A percentile compares a stretch with the other conserved stretches of the same genome.
phyloP scores from a whole-genome alignment of 2,888 invertebrate genomes.

The Troilus luridus region DNA sequence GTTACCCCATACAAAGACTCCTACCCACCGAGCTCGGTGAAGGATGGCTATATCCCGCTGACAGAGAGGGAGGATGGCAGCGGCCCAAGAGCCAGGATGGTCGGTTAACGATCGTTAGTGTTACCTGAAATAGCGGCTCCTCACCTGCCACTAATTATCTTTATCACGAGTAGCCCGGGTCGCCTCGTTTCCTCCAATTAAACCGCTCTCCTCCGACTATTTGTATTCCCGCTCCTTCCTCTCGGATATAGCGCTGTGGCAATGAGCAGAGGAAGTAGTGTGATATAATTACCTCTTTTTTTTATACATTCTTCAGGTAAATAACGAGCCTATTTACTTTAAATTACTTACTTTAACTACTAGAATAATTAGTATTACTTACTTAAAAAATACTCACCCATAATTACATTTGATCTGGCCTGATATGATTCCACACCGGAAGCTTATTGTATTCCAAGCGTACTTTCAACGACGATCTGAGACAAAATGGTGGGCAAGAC shows the following conservation, averaged over 20 bases:
- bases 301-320: not conserved
- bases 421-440: too few relatives aligned
- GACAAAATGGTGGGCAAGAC: too few relatives aligned
- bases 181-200: conserved; percentile 43
- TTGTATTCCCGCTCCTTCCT: not conserved
- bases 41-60: not conserved
- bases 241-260: not conserved
- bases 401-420: too few relatives aligned
- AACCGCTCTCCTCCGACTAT: not conserved
- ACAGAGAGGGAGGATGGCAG: not conserved
- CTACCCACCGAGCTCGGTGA: not conserved
- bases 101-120: not conserved
- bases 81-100: not conserved
- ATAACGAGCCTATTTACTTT: not conserved
- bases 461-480: too few relatives aligned
- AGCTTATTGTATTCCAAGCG: too few relatives aligned
- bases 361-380: not conserved
- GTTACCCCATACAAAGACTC: not conserved
- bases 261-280: not conserved
- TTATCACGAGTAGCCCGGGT: not conserved
- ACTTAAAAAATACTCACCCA: not conserved
- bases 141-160: conserved; percentile 27
- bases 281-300: not conserved
- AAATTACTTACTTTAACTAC: not conserved
- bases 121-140: conserved; percentile 16